A percentile compares a stretch with the other conserved stretches of the same genome.
Conservation (phyloP, 2,797 vertebrate genomes). For the Coregonus ussuriensis region DNA sequence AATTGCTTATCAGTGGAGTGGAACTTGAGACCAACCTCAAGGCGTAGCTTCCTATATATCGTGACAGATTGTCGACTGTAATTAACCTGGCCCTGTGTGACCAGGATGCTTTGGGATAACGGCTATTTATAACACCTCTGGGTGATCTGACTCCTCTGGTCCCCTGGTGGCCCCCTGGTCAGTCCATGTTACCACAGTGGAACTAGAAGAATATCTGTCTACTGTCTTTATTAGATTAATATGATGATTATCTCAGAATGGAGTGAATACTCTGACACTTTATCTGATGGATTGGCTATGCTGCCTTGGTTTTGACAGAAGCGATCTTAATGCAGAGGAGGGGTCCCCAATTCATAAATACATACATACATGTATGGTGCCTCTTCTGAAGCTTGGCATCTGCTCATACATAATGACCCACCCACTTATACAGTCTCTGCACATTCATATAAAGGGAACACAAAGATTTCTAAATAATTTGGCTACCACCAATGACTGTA, state of each 20-base stretch:
- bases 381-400: neutral
- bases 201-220: conserved; percentile 10
- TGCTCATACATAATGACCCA: neutral
- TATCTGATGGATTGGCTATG: too few relatives aligned
- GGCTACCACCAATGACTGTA: neutral
- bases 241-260: neutral
- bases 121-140: conserved; percentile 40
- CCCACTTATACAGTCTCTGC: neutral
- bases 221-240: neutral
- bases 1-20: conserved; percentile 29
- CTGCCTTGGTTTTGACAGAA: too few relatives aligned
- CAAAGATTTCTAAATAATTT: too few relatives aligned
- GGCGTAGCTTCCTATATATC: conserved; percentile 39
- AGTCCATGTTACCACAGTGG: neutral
- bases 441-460: neutral
- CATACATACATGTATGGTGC: neutral
- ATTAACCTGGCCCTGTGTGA: conserved; percentile 44
- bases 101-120: conserved; percentile 13
- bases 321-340: too few relatives aligned
- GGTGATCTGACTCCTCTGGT: conserved; percentile 4
- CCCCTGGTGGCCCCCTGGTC: neutral
- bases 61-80: conserved; percentile 38
- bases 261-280: neutral
- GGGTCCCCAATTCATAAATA: too few relatives aligned
- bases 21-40: conserved; percentile 29